Base-by-base conservation (phyloP, 2,113 vertebrate species). In the Channa argus region DNA sequence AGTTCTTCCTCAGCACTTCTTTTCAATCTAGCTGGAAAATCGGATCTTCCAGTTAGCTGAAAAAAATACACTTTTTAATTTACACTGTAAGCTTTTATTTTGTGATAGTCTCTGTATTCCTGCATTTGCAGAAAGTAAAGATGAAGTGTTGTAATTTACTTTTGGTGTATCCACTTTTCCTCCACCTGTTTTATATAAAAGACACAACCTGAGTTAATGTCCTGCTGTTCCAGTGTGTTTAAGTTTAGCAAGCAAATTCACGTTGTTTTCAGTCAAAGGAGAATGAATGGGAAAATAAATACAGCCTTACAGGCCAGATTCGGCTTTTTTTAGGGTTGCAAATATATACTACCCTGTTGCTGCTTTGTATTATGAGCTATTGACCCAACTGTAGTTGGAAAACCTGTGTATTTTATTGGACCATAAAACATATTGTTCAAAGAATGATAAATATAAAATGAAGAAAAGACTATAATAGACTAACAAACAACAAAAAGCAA, bases 21-120 rank as follows among this genome's bases (percentile, higher is more conserved):
- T 79, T 82, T 72, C 53, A 63, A 64, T 69, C 34, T 9, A 37
- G 45, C 67, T 67, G 44, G 11, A 74, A 46, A 8, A 71, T 34
- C 52, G 10, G 44, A 77, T 60, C 11, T 75, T 55, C 53, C 15
- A 56, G 74, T 61, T 51, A 51, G 33, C 24, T 15, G 39, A 5
- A 5, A 63, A 58, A 55, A 45, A 51, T 12, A 6, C 5, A n/a
- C 8, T 52, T 13, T 52, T 54, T 11, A 43, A 69, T 13, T 72
- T 62, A 79, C 44, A 36, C 4, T 51, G 37, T 51, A 33, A 58
- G 67, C 41, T 78, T 63, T 73, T 58, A 41, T 60, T 58, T 59
- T 72, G 56, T 58, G 43, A 36, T 43, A 51, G 24, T 34, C 45
- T 5, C 6, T 43, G 50, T 50, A 39, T 54, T 49, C 36, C 33